phyloP scores from a whole-genome alignment of 2,113 vertebrate genomes.

The Mastomys natalensis region DNA sequence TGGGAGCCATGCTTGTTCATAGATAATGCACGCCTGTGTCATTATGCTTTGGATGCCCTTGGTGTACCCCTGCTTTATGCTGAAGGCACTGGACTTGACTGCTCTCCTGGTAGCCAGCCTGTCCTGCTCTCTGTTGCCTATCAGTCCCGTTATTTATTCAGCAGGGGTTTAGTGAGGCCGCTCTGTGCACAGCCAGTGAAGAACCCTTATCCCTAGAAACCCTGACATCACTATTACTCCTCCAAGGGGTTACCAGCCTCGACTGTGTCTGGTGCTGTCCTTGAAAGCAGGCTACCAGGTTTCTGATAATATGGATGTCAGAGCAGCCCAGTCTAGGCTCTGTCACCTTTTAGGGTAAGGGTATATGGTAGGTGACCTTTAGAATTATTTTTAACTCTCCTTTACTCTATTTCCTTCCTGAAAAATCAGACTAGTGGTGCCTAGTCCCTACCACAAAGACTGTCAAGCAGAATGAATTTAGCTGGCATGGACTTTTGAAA shows the following conservation, averaged over 20 bases:
- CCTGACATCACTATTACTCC: background rate
- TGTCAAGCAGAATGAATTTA: background rate
- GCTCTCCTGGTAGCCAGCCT: background rate
- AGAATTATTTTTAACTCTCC: background rate
- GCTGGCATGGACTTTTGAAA: background rate
- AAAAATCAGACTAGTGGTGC: background rate
- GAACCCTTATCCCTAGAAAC: background rate
- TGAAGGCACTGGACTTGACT: background rate
- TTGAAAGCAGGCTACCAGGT: background rate
- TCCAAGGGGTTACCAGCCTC: background rate
- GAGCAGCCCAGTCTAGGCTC: background rate
- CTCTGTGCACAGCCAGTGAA: background rate
- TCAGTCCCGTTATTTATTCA: background rate
- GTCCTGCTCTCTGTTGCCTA: background rate
- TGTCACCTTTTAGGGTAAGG: background rate
- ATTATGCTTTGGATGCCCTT: accelerated
- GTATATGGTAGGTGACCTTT: background rate
- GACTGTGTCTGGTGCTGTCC: background rate
- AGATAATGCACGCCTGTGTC: background rate
- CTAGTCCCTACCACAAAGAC: background rate
- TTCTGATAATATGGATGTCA: background rate
- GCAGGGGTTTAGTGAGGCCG: background rate
- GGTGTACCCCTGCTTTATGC: accelerated
- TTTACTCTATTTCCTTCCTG: background rate
- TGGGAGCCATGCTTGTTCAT: background rate